phyloP scores from a whole-genome alignment of 30 jellyfish, hydroid and myxozoan species.

The Turritopsis rubra region DNA sequence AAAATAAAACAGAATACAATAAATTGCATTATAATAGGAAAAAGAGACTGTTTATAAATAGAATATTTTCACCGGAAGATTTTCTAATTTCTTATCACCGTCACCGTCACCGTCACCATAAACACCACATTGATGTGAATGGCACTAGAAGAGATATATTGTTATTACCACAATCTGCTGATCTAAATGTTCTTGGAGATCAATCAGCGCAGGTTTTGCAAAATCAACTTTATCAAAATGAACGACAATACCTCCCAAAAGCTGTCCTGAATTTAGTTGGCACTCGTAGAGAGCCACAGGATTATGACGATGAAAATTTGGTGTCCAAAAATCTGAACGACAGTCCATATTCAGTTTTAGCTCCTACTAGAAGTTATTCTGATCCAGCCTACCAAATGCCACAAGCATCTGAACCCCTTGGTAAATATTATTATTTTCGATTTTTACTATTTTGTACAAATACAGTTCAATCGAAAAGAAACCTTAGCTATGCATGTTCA shows the following conservation, averaged over 20 bases:
- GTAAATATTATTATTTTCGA: not conserved
- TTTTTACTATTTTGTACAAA: not conserved
- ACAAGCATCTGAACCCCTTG: not conserved
- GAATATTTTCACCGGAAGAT: constrained; percentile 2
- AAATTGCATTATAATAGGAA: not conserved
- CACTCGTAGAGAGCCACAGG: constrained; percentile 4
- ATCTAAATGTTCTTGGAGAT: not conserved
- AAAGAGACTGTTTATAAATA: not conserved
- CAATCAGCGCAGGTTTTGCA: constrained; percentile 2
- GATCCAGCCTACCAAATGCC: constrained; percentile 7
- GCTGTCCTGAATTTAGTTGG: not conserved
- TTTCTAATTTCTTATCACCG: not conserved
- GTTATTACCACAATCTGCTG: not conserved
- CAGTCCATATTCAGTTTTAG: not conserved
- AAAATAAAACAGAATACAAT: not conserved
- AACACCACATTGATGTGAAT: not conserved
- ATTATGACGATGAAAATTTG: not conserved
- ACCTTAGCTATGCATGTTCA: too few species aligned
- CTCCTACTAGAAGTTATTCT: not conserved
- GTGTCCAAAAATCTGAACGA: not conserved
- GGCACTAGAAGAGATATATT: constrained; percentile 24
- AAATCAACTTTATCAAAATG: constrained; percentile 8
- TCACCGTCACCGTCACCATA: too few species aligned
- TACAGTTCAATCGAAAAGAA: too few species aligned
- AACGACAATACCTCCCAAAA: not conserved